phyloP scores from a whole-genome alignment of 2,113 vertebrate species.

The Salvelinus alpinus region DNA sequence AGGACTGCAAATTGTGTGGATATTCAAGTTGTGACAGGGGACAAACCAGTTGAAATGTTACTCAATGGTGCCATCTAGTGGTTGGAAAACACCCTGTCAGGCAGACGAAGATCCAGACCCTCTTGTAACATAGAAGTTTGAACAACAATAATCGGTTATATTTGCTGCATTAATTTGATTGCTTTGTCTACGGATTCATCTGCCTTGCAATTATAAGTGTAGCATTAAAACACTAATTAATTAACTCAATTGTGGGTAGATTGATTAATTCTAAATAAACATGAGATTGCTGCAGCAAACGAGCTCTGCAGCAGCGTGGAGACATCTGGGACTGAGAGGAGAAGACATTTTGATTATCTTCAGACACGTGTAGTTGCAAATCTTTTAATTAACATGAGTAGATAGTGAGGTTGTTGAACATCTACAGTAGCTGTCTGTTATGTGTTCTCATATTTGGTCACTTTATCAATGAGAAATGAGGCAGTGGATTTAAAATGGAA shows the following conservation, averaged over 20 bases:
- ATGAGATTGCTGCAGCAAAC: conserved; percentile 75
- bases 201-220: conserved; percentile 77
- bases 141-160: conserved; percentile 78
- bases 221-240: conserved; percentile 80
- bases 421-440: conserved; percentile 53
- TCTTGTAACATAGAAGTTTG: conserved; percentile 64
- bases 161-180: conserved; percentile 75
- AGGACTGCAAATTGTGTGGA: conserved; percentile 51
- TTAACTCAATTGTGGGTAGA: conserved; percentile 74
- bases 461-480: conserved; percentile 42
- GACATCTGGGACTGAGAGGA: conserved; percentile 72
- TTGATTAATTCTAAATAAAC: conserved; percentile 77
- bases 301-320: conserved; percentile 67
- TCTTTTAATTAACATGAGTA: conserved; percentile 77
- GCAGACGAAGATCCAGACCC: conserved; percentile 32
- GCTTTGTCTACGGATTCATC: conserved; percentile 77
- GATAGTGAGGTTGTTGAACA: conserved; percentile 51
- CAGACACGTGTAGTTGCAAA: conserved; percentile 77
- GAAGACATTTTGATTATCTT: conserved; percentile 76
- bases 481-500: conserved; percentile 26
- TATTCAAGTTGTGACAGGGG: conserved; percentile 21
- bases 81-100: background rate
- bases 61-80: conserved; percentile 79
- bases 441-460: conserved; percentile 65
- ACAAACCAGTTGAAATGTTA: conserved; percentile 49